A percentile compares a stretch with the other conserved stretches of the same genome.
These are phyloP conservation scores for Drosophila mimetica DNA, from an alignment of 2,888 invertebrate species.

Conservation along the genomic window DNA sequence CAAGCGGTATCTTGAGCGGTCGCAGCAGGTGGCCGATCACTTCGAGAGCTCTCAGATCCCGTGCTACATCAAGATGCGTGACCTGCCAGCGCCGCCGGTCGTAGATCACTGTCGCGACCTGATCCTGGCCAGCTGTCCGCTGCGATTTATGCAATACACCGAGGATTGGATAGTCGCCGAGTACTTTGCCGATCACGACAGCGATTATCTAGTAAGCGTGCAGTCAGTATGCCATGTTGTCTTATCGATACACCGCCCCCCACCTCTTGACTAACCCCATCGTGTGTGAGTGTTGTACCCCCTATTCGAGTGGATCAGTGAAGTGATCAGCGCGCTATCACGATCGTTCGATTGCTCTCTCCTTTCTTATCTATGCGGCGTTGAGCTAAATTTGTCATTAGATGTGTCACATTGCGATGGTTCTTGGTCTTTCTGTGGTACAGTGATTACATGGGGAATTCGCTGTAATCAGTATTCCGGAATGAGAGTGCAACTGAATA, in stretches of 20 bases:
- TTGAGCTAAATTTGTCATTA: slow-evolving; percentile 51
- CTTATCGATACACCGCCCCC: slow-evolving; percentile 22
- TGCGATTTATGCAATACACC: slow-evolving; percentile 66
- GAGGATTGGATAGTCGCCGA: slow-evolving; percentile 81
- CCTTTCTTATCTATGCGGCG: slow-evolving; percentile 38
- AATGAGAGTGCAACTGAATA: slow-evolving; percentile 5
- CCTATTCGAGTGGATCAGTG: slow-evolving; percentile 26
- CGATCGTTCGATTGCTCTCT: slow-evolving; percentile 16
- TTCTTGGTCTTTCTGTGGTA: slow-evolving; percentile 16
- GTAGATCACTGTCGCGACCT: slow-evolving; percentile 72
- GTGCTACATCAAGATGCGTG: slow-evolving; percentile 80
- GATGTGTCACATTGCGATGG: slow-evolving; percentile 31
- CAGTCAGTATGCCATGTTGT: slow-evolving; percentile 6
- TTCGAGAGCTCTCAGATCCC: slow-evolving; percentile 75
- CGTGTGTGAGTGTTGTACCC: too few species aligned
- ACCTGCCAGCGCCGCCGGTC: slow-evolving; percentile 63
- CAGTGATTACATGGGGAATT: slow-evolving; percentile 16
- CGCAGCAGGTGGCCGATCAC: slow-evolving; percentile 72
- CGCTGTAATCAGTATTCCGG: neutral
- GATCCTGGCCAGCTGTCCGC: slow-evolving; percentile 59
- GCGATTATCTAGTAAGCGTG: slow-evolving; percentile 82
- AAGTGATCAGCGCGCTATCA: slow-evolving; percentile 24
- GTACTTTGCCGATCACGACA: slow-evolving; percentile 81
- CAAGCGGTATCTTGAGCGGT: slow-evolving; percentile 79
- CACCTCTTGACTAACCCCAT: slow-evolving; percentile 30